Base-by-base conservation (phyloP, 2,888 invertebrate species). In the Ennomos erosarius region DNA sequence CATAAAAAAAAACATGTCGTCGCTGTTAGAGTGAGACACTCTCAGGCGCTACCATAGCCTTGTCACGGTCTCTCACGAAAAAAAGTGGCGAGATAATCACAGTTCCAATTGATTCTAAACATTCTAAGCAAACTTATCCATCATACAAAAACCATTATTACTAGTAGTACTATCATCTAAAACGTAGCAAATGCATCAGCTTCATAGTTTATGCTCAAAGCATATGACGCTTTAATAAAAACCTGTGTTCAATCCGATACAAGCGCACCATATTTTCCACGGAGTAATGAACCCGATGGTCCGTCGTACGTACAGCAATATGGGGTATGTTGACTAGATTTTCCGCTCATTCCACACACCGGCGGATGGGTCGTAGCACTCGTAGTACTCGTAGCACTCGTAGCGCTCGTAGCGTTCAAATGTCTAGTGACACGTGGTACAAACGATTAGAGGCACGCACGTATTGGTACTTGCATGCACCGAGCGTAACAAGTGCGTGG, bases 401-500 rank as follows among this genome's bases (percentile, higher is more conserved):
- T 35, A 50, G 36, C 39, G 33, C 42, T 55, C 55, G 48, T 44
- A 59, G 52, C 42, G 48, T 13, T 42, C 55, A 59, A 64, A 50
- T 61, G 67, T 58, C 57, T 56, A 62, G 65, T 68, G 66, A 73
- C 65, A 75, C 62, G 66, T 65, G 63, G 65, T 64, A 64, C 62
- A 68, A 71, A 62, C 75, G 68, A 75, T 70, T 70, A 69, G 58
- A 65, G 65, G 50, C 68, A 71, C 69, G 68, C 63, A 65, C 60
- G 54, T 55, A 56, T n/a, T 51, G 37, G 9, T 33, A 34, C 50
- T 50, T 10, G 40, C 37, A 11, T 52, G 40, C 26, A 50, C 11
- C 10, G 36, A 42, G 34, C 34, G 44, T 44, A 34, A 44, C 11
- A 44, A 34, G 11, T 44, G 34, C 9, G n/a, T 8, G n/a, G n/a